phyloP scores from a whole-genome alignment of 2,888 invertebrate species.

The Dugesia japonica region DNA sequence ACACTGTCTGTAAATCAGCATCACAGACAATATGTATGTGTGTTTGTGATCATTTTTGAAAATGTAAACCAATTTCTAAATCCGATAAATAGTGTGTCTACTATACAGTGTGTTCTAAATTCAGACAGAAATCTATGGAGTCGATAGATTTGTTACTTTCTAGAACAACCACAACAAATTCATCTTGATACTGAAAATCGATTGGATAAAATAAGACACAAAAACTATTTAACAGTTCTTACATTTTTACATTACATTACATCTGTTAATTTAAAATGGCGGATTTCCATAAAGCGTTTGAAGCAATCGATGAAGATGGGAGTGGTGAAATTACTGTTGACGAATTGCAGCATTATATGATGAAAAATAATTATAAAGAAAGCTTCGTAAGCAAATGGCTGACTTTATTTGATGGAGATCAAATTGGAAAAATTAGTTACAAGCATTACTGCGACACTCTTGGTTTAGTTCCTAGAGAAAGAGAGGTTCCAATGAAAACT shows the following conservation, averaged over 20 bases:
- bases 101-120: no score
- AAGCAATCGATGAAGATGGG: constrained; percentile 29
- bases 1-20: no score
- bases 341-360: constrained; percentile 25
- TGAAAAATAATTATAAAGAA: constrained; percentile 32
- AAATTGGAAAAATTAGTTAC: constrained; percentile 32
- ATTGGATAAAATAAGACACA: neutral
- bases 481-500: neutral
- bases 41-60: no score
- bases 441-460: constrained; percentile 33
- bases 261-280: neutral
- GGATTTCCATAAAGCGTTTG: constrained; percentile 31
- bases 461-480: constrained; percentile 27
- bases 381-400: constrained; percentile 33
- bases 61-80: no score
- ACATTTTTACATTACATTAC: neutral
- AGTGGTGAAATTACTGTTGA: constrained; percentile 34
- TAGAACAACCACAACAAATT: no score
- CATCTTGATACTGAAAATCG: no score
- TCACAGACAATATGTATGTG: no score
- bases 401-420: constrained; percentile 28
- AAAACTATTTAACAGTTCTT: neutral
- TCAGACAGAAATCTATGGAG: no score
- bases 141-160: no score
- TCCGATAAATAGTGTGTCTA: no score